A percentile compares a stretch with the other conserved stretches of the same genome.
These are phyloP conservation scores for Melinopterus prodromus DNA, from an alignment of 2,888 invertebrate species.

Conservation along the genomic window DNA sequence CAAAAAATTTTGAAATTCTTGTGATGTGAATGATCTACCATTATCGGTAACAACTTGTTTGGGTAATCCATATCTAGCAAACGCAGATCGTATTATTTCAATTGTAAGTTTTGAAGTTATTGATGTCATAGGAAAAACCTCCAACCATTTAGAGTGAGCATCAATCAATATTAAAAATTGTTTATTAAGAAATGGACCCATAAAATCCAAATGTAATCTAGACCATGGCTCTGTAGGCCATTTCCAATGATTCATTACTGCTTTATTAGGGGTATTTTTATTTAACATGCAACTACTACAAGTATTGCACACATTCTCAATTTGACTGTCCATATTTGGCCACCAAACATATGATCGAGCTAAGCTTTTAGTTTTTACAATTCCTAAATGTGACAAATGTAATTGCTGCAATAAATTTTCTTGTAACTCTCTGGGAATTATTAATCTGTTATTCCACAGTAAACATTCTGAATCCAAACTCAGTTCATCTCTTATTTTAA, in stretches of 20 bases:
- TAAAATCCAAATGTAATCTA: constrained; percentile 21
- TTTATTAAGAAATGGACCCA: constrained; percentile 26
- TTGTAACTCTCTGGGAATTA: constrained; percentile 13
- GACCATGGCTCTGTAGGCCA: constrained; percentile 16
- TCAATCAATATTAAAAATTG: constrained; percentile 18
- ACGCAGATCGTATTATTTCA: not conserved
- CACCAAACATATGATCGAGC: constrained; percentile 12
- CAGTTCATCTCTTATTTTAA: constrained; percentile 6
- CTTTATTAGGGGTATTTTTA: constrained; percentile 5
- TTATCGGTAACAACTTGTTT: constrained; percentile 14
- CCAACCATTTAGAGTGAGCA: constrained; percentile 27
- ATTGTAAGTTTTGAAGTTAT: constrained; percentile 12
- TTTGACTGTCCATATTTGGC: constrained; percentile 11
- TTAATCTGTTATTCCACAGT: constrained; percentile 20
- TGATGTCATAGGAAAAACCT: not conserved
- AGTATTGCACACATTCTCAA: constrained; percentile 11
- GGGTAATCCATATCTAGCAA: constrained; percentile 19
- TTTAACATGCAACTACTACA: not conserved
- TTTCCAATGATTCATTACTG: constrained; percentile 19
- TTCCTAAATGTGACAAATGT: not conserved
- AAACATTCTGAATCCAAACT: constrained; percentile 9
- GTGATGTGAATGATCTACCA: not conserved
- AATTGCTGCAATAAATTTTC: constrained; percentile 12
- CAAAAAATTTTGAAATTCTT: constrained; percentile 24
- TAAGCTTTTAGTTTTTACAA: constrained; percentile 7